phyloP scores from a whole-genome alignment of 2,113 vertebrate genomes.

The Mixornis gularis region DNA sequence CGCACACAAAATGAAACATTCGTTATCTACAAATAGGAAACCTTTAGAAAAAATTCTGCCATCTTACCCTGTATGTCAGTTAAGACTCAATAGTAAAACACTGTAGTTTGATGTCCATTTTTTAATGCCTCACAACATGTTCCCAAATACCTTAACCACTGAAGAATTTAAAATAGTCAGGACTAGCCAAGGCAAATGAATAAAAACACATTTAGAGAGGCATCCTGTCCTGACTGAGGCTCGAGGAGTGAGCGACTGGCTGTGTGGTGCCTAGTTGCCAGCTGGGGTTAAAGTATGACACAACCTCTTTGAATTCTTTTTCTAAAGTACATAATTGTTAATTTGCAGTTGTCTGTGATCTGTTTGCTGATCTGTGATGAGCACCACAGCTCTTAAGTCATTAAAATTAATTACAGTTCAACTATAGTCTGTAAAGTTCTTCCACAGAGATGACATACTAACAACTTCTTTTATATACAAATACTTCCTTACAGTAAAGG shows the following conservation, averaged over 20 bases:
- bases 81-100: neutral
- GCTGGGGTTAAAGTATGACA: neutral
- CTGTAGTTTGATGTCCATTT: neutral
- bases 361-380: neutral
- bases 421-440: neutral
- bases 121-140: neutral
- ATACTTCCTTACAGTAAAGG: neutral
- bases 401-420: constrained; percentile 23
- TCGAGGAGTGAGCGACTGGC: accelerated
- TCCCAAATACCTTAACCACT: neutral
- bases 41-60: neutral
- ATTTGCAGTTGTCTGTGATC: constrained; percentile 1
- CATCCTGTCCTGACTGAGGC: neutral
- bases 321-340: neutral
- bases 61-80: neutral
- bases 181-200: neutral
- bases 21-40: neutral
- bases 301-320: neutral
- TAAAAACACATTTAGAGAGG: neutral
- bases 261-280: neutral
- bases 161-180: neutral
- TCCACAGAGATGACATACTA: neutral
- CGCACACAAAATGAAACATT: neutral
- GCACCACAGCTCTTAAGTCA: neutral
- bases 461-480: neutral